Conservation (phyloP, 2,888 invertebrate species). For the Clostera curtula region DNA sequence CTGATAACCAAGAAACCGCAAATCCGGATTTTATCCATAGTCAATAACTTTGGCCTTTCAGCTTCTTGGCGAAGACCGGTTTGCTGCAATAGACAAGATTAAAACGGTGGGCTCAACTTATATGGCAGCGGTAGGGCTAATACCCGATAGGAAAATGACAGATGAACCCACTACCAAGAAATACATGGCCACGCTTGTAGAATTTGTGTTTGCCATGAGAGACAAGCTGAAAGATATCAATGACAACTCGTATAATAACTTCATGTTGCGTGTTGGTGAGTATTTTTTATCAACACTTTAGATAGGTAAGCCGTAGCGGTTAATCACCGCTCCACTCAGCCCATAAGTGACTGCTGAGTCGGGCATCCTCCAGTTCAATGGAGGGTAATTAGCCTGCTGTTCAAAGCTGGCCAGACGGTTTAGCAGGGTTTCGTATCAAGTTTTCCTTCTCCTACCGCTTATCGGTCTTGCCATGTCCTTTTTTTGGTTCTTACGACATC, state of each 20-base stretch:
- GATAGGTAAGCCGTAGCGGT: neutral
- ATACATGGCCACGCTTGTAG: constrained; percentile 85
- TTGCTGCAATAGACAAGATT: constrained; percentile 92
- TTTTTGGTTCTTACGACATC: too few relatives aligned
- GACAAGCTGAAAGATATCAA: constrained; percentile 90
- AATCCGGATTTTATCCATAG: too few relatives aligned
- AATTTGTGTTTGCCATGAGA: constrained; percentile 92
- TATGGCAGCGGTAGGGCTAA: constrained; percentile 93
- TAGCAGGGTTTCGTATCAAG: too few relatives aligned
- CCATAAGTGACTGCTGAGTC: too few relatives aligned
- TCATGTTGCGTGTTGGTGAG: constrained; percentile 92
- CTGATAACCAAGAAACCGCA: neutral
- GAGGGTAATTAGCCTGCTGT: too few relatives aligned
- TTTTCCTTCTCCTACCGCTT: too few relatives aligned
- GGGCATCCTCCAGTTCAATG: too few relatives aligned
- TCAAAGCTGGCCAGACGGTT: too few relatives aligned
- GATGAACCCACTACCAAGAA: constrained; percentile 74
- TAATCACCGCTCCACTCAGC: too few relatives aligned
- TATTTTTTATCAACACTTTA: neutral
- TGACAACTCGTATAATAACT: constrained; percentile 94
- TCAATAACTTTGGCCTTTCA: too few relatives aligned
- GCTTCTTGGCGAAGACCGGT: constrained; percentile 89
- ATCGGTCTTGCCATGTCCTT: too few relatives aligned
- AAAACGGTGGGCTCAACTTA: constrained; percentile 95
- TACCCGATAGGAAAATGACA: constrained; percentile 84